These are phyloP conservation scores for Troilus luridus DNA, from an alignment of 2,888 invertebrate species.

Conservation along the genomic window DNA sequence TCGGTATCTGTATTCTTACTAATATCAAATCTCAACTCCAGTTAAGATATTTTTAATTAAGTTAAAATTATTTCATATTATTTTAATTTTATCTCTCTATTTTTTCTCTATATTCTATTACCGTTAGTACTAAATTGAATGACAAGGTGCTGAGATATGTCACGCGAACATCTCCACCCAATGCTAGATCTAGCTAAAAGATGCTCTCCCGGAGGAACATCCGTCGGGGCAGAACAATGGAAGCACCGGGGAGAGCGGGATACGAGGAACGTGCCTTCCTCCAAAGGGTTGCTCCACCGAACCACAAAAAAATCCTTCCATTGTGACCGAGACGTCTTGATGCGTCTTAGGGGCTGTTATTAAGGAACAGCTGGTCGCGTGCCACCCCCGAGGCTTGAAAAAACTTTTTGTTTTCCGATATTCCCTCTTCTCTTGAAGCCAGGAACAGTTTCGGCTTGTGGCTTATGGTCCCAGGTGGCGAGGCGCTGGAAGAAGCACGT, in stretches of 20 bases:
- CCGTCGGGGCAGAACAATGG: constrained; percentile 34
- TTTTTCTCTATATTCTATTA: too few relatives aligned
- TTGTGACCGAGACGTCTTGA: constrained; percentile 57
- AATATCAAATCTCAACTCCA: too few relatives aligned
- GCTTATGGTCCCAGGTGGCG: constrained; percentile 55
- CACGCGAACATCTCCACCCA: background rate
- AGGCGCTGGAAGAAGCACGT: constrained; percentile 7
- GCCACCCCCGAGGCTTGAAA: background rate
- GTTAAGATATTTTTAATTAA: too few relatives aligned
- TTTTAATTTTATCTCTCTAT: too few relatives aligned
- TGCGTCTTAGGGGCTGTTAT: constrained; percentile 53
- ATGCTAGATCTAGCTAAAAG: background rate
- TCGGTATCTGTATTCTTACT: too few relatives aligned
- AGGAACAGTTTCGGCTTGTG: constrained; percentile 52
- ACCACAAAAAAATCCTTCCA: constrained; percentile 51
- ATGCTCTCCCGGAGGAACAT: constrained; percentile 8
- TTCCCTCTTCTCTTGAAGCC: background rate
- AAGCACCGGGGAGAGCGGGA: constrained; percentile 28
- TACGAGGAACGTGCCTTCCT: constrained; percentile 50
- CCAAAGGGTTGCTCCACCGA: constrained; percentile 46
- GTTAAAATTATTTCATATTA: too few relatives aligned
- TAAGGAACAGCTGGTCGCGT: constrained; percentile 43
- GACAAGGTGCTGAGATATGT: background rate
- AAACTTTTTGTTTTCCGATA: constrained; percentile 39
- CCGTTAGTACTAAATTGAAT: background rate